Conservation (phyloP, 2,888 invertebrate species). For the Conus canariensis region DNA sequence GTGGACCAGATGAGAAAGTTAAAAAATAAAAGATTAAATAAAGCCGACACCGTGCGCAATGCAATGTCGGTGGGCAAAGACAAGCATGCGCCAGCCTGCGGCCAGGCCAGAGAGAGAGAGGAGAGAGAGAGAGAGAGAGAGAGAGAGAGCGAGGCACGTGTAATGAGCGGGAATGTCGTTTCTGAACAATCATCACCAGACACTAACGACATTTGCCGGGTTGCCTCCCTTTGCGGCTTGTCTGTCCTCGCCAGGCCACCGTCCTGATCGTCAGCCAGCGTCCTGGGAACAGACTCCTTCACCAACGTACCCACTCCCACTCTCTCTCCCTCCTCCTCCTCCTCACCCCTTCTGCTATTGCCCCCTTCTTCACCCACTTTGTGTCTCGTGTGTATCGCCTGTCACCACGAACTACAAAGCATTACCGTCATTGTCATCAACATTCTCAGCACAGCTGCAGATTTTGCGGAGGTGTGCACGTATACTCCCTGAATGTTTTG, state of each 20-base stretch:
- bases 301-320: no score
- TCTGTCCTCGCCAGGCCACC: background rate
- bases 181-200: conserved; percentile 40
- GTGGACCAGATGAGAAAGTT: background rate
- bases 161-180: conserved; percentile 41
- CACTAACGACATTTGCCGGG: conserved; percentile 25
- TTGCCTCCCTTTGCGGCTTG: conserved; percentile 32
- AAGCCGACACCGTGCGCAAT: conserved; percentile 42
- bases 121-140: no score
- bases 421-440: conserved; percentile 37
- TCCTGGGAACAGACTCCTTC: background rate
- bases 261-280: conserved; percentile 12
- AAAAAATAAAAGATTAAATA: conserved; percentile 45
- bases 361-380: background rate
- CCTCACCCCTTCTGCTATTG: background rate
- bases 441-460: conserved; percentile 20
- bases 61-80: conserved; percentile 39
- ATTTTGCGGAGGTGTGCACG: background rate
- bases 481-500: conserved; percentile 32
- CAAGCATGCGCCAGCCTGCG: background rate
- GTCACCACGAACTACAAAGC: background rate
- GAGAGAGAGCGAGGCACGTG: background rate
- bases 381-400: no score
- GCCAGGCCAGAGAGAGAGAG: no score
- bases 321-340: background rate